A percentile compares a stretch with the other conserved stretches of the same genome.
These are phyloP conservation scores for Pardosa pseudoannulata DNA, from an alignment of 2,888 invertebrate species.

Conservation along the genomic window DNA sequence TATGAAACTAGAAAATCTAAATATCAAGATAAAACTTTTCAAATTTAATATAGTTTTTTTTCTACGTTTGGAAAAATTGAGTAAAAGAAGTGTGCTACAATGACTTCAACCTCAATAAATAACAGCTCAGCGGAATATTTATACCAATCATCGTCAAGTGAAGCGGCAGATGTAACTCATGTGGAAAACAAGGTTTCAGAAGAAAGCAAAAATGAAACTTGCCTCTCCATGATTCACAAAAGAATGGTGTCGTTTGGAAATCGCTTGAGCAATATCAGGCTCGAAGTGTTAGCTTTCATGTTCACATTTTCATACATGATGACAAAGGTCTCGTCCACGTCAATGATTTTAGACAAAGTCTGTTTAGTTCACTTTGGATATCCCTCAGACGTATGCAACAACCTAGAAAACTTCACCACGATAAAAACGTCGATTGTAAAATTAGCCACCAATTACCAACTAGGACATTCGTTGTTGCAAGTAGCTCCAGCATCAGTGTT, in stretches of 20 bases:
- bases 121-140: too few species aligned
- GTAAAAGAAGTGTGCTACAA: too few species aligned
- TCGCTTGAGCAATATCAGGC: not conserved
- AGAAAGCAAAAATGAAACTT: not conserved
- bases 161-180: too few species aligned
- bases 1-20: too few species aligned
- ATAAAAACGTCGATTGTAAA: constrained; percentile 50
- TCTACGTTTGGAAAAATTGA: too few species aligned
- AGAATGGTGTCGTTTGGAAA: not conserved
- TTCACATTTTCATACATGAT: constrained; percentile 54
- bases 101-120: too few species aligned
- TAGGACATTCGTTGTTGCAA: constrained; percentile 68
- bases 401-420: constrained; percentile 47
- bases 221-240: not conserved
- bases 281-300: constrained; percentile 54
- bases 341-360: constrained; percentile 71
- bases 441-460: constrained; percentile 66
- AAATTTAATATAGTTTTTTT: too few species aligned
- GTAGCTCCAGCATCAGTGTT: constrained; percentile 63
- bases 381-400: constrained; percentile 61
- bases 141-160: too few species aligned
- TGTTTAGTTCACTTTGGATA: constrained; percentile 66
- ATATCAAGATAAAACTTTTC: too few species aligned
- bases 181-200: too few species aligned
- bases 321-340: constrained; percentile 60